Evolutionary conservation across 2,888 invertebrate species (phyloP).

Genomic region (Hirtodrosophila alboralis): DNA sequence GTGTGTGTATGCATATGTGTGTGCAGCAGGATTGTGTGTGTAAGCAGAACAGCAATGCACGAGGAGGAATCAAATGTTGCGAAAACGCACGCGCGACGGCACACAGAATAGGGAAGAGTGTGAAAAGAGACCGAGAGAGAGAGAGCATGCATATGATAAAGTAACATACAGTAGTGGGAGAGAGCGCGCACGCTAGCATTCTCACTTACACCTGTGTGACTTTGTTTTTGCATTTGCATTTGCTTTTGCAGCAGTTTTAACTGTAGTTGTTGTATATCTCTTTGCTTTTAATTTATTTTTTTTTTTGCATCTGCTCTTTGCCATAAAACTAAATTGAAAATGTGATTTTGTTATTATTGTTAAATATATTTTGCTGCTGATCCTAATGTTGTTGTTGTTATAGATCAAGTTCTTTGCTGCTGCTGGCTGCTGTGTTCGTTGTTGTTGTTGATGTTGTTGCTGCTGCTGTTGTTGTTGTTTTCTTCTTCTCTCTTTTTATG

Average conservation of each 20-base stretch:
- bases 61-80: slow-evolving; percentile 2
- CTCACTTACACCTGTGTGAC: slow-evolving; percentile 12
- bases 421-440: too few relatives aligned
- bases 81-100: slow-evolving; percentile 25
- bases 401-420: too few relatives aligned
- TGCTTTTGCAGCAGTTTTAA: slow-evolving; percentile 10
- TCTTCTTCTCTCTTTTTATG: slow-evolving; percentile 51
- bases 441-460: slow-evolving; percentile 28
- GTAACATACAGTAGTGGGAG: too few relatives aligned
- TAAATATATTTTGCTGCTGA: slow-evolving; percentile 28
- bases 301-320: slow-evolving; percentile 35
- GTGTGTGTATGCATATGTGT: slow-evolving; percentile 4
- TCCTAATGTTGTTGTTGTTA: slow-evolving; percentile 24
- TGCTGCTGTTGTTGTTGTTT: slow-evolving; percentile 29
- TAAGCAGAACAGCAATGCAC: slow-evolving; percentile 25
- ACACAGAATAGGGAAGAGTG: slow-evolving; percentile 2
- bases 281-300: slow-evolving; percentile 33
- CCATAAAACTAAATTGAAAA: too few relatives aligned
- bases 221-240: slow-evolving; percentile 1
- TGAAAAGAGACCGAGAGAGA: slow-evolving; percentile 11
- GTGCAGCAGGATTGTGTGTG: slow-evolving; percentile 11
- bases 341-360: slow-evolving; percentile 14
- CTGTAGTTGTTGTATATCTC: slow-evolving; percentile 7
- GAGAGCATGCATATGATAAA: not conserved
- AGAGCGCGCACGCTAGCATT: not conserved